phyloP scores from a whole-genome alignment of 2,113 vertebrate genomes.

The Tapirus terrestris region DNA sequence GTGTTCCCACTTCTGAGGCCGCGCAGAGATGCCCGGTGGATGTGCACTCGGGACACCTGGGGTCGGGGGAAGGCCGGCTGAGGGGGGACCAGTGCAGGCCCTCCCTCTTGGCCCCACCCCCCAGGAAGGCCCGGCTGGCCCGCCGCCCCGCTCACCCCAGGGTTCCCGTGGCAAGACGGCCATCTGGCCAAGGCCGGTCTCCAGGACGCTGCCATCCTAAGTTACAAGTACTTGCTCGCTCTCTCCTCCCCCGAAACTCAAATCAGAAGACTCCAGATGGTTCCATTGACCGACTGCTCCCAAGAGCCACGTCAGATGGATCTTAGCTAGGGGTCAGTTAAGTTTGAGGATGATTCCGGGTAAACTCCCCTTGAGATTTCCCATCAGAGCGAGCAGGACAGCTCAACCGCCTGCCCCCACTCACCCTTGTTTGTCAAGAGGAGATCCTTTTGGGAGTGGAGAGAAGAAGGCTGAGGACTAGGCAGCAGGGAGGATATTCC shows the following conservation, averaged over 20 bases:
- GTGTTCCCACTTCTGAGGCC: neutral
- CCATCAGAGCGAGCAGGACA: constrained; percentile 33
- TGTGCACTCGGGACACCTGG: neutral
- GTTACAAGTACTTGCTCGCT: neutral
- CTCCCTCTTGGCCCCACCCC: neutral
- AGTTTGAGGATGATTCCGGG: neutral
- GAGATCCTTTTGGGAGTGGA: neutral
- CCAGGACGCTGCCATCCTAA: neutral
- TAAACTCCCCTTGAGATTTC: neutral
- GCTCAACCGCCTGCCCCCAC: neutral
- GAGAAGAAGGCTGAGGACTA: neutral
- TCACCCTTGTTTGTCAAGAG: neutral
- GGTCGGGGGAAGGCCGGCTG: neutral
- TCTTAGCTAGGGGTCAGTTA: constrained; percentile 49
- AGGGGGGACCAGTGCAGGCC: neutral
- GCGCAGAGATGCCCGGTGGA: neutral
- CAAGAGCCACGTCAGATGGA: constrained; percentile 9
- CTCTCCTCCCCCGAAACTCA: constrained; percentile 10
- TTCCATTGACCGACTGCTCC: constrained; percentile 20
- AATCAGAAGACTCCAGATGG: constrained; percentile 58
- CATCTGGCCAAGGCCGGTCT: neutral
- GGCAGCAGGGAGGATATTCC: rapidly evolving
- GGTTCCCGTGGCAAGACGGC: neutral
- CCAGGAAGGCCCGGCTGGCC: neutral
- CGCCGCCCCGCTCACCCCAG: neutral